Evolutionary conservation across 2,113 vertebrate species (phyloP).

Genomic region (Progne subis): DNA sequence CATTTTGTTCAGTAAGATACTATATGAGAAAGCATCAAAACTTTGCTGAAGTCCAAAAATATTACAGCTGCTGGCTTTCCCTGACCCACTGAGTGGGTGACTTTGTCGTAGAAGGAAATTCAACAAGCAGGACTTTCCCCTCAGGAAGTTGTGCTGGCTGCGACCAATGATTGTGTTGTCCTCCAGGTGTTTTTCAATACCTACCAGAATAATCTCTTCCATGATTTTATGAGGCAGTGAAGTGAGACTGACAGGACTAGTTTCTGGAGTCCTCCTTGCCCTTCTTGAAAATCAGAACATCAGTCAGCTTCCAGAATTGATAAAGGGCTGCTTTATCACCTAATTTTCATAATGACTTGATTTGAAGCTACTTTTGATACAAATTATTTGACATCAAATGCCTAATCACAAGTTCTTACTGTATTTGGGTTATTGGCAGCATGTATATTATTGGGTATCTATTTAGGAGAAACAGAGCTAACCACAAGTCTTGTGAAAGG

Average conservation of each 20-base stretch:
- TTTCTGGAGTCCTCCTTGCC: background rate
- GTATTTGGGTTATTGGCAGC: background rate
- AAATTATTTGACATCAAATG: background rate
- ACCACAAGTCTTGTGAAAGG: background rate
- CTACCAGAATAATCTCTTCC: background rate
- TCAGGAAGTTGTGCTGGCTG: background rate
- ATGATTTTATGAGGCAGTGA: background rate
- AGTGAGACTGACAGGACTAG: background rate
- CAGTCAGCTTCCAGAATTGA: background rate
- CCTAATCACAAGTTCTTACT: background rate
- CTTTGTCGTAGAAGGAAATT: fast-evolving
- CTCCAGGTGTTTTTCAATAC: background rate
- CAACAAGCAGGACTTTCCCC: background rate
- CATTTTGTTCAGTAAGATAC: background rate
- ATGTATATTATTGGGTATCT: background rate
- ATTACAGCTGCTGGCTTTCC: background rate
- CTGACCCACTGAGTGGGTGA: background rate
- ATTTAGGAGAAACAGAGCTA: background rate
- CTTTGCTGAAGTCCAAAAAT: background rate
- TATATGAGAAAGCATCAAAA: background rate
- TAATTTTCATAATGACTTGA: background rate
- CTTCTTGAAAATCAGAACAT: background rate
- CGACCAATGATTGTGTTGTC: background rate
- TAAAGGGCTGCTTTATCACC: background rate
- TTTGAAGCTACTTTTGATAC: background rate